These are phyloP conservation scores for Gambelia wislizenii DNA, from an alignment of 2,797 vertebrate species.

Conservation along the genomic window DNA sequence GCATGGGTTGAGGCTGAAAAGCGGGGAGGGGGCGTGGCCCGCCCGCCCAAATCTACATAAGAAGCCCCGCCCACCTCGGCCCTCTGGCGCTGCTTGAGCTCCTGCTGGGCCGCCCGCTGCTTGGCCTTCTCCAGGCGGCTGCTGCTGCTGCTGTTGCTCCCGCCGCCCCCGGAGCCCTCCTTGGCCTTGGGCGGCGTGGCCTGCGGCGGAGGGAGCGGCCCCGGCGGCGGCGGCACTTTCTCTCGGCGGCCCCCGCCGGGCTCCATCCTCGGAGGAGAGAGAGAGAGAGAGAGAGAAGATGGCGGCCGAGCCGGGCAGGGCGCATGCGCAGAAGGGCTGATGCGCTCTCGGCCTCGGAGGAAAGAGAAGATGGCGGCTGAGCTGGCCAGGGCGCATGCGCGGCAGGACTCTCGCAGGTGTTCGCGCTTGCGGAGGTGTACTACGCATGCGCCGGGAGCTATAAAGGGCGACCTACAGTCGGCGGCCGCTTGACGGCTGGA, in stretches of 20 bases:
- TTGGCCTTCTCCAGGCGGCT: conserved; percentile 88
- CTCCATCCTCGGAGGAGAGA: conserved; percentile 7
- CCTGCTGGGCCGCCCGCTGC: conserved; percentile 92
- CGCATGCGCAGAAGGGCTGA: background rate
- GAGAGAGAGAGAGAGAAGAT: background rate
- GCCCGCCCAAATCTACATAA: too few relatives aligned
- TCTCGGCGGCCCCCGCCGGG: conserved; percentile 15
- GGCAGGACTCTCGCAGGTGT: too few relatives aligned
- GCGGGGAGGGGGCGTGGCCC: background rate
- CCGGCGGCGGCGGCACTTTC: background rate
- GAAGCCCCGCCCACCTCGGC: conserved; percentile 83
- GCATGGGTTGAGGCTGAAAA: too few relatives aligned
- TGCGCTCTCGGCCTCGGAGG: background rate
- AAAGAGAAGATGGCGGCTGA: background rate
- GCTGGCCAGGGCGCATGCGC: background rate
- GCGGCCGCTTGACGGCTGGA: too few relatives aligned
- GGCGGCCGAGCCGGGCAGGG: background rate
- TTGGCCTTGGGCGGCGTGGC: conserved; percentile 70
- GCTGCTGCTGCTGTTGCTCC: conserved; percentile 90
- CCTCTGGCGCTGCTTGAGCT: conserved; percentile 93
- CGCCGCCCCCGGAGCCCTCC: conserved; percentile 81
- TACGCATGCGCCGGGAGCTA: background rate
- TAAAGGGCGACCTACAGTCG: too few relatives aligned
- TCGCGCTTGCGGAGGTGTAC: background rate
- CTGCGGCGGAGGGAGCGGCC: background rate